These are phyloP conservation scores for Sabellastarte sp. DNA, from an alignment of 2,888 invertebrate species.

Conservation along the genomic window DNA sequence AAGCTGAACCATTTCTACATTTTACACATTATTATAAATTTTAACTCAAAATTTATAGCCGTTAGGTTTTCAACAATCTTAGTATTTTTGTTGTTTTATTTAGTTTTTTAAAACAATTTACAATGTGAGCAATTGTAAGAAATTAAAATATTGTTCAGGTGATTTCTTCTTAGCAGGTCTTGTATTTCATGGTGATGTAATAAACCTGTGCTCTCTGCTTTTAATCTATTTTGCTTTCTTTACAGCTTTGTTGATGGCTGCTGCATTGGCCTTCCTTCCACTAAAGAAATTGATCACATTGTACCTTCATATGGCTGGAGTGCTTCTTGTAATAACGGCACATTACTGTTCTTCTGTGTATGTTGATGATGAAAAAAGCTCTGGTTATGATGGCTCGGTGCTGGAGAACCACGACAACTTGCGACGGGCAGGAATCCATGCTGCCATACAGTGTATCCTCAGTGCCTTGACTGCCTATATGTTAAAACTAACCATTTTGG, in stretches of 20 bases:
- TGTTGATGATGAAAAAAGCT: conserved; percentile 50
- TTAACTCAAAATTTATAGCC: too few relatives aligned
- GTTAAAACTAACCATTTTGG: conserved; percentile 45
- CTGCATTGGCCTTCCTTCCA: conserved; percentile 61
- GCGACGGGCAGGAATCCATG: conserved; percentile 48
- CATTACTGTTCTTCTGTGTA: conserved; percentile 61
- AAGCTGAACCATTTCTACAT: too few relatives aligned
- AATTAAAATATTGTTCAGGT: too few relatives aligned
- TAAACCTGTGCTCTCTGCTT: too few relatives aligned
- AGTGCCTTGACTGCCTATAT: conserved; percentile 56
- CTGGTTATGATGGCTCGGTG: conserved; percentile 24
- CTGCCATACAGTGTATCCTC: conserved; percentile 54
- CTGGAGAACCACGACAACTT: conserved; percentile 43
- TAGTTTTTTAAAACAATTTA: too few relatives aligned
- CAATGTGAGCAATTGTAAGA: too few relatives aligned
- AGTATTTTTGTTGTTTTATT: too few relatives aligned
- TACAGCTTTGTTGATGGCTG: conserved; percentile 61
- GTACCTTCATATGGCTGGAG: conserved; percentile 62
- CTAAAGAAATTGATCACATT: conserved; percentile 60
- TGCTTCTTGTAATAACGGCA: conserved; percentile 58
- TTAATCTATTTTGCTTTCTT: too few relatives aligned
- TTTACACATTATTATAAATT: too few relatives aligned
- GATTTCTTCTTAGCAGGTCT: too few relatives aligned
- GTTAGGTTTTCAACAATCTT: too few relatives aligned
- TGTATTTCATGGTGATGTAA: too few relatives aligned